Base-by-base conservation (phyloP, 2,888 invertebrate species). In the Drosophila flavopinicola region DNA sequence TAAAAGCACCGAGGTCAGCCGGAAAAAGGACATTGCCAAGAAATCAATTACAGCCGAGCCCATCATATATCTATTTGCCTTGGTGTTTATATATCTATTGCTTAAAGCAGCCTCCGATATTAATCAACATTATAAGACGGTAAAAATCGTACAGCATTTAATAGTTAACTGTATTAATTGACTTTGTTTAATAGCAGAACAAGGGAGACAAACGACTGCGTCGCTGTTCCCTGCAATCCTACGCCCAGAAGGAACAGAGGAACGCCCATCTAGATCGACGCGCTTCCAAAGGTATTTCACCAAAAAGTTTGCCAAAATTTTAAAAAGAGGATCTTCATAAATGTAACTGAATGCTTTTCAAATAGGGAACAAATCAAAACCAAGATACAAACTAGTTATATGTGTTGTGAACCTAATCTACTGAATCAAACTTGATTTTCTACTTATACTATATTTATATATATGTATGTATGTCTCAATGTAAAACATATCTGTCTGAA, bases 41-140 rank as follows among this genome's bases (percentile, higher is more conserved):
- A 90, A 89, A 48, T 68, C 73, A 39, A 85, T 82, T 25, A 87
- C 90, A 10, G 88, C 90, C 3, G 90, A 89, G 58, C 89, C 90
- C 24, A 90, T 91, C 4, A 90, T 90, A 37, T 91, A 91, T 78
- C 69, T 91, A 3, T 91, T 91, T 76, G 89, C 91, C 3, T 64
- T 90, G 52, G 89, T 91, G 1, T 88, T 91, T 56, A 85, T 91
- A 37, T 90, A 89, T 74, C 85, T 91, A 37, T 66, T 91, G 17
- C 60, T 91, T 0, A 90, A 89, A 57, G 91, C 91, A 3, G 89
- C 90, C n/a, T 88, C 90, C 0, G 91, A 91, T 70, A 90, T 91
- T 10, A 90, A 90, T 65, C 90, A 91, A 53, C 91, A 91, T 69
- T 90, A 90, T 69, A 90, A 89, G 66, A 84, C 88, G 87, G 91